These are phyloP conservation scores for Eristalis tenax DNA, from an alignment of 2,888 invertebrate genomes.

Conservation along the genomic window DNA sequence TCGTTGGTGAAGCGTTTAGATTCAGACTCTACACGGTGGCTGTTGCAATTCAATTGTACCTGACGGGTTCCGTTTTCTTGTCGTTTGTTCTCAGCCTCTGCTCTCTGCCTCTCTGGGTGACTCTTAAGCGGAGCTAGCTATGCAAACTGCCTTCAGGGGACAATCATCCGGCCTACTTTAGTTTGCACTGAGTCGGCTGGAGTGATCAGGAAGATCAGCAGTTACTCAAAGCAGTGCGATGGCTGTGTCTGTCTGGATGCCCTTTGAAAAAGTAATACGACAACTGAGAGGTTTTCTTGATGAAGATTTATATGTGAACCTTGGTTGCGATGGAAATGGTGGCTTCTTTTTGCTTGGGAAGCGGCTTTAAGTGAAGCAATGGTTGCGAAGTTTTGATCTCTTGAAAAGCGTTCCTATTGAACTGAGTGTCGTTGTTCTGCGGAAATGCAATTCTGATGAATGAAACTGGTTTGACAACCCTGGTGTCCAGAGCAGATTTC, in stretches of 20 bases:
- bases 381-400: not conserved
- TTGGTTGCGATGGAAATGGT: constrained; percentile 22
- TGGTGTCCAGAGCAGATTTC: no score
- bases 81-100: constrained; percentile 12
- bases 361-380: not conserved
- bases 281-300: constrained; percentile 36
- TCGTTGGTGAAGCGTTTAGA: constrained; percentile 34
- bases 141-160: constrained; percentile 56
- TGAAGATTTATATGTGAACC: constrained; percentile 61
- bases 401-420: not conserved
- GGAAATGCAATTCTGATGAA: no score
- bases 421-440: no score
- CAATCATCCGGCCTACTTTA: constrained; percentile 66
- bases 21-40: constrained; percentile 11
- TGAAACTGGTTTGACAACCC: no score
- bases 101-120: not conserved
- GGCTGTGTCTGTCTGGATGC: not conserved
- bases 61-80: constrained; percentile 47
- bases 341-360: constrained; percentile 3
- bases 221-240: constrained; percentile 26
- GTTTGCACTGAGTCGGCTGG: not conserved
- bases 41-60: constrained; percentile 70
- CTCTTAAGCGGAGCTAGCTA: not conserved
- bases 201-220: constrained; percentile 36
- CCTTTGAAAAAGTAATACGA: constrained; percentile 1